phyloP scores from a whole-genome alignment of 2,797 vertebrate genomes.

The Myotis findleyi region DNA sequence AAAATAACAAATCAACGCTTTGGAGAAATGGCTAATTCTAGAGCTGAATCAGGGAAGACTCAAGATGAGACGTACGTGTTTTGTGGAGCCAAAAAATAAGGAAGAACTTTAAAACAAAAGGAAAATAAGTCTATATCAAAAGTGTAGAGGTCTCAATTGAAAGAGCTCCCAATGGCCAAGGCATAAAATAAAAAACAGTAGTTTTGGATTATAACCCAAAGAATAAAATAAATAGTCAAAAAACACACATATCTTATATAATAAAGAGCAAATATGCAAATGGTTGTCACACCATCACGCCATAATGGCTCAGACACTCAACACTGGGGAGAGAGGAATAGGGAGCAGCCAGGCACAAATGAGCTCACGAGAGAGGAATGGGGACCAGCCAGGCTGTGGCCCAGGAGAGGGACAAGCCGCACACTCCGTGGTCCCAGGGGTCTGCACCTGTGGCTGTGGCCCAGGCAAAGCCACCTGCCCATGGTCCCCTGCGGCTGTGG shows the following conservation, averaged over 20 bases:
- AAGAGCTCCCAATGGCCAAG: background rate
- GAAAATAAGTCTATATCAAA: background rate
- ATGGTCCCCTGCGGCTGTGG: too few relatives aligned
- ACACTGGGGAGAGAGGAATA: too few relatives aligned
- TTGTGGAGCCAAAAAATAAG: background rate
- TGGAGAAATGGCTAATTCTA: background rate
- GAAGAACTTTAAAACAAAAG: background rate
- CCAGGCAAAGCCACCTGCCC: too few relatives aligned
- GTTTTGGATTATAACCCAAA: background rate
- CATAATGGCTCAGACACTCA: too few relatives aligned
- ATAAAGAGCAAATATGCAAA: too few relatives aligned
- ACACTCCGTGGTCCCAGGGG: too few relatives aligned
- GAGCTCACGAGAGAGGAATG: too few relatives aligned
- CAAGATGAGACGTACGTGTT: background rate
- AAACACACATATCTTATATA: background rate
- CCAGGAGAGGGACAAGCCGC: too few relatives aligned
- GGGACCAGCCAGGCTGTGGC: too few relatives aligned
- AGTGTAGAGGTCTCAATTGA: background rate
- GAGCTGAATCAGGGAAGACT: background rate
- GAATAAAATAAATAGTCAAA: background rate
- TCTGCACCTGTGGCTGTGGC: too few relatives aligned
- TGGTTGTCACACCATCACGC: too few relatives aligned
- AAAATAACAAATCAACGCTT: background rate
- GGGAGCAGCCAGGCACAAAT: too few relatives aligned
- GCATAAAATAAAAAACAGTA: background rate